Evolutionary conservation across 2,797 vertebrate species (phyloP), one percentile per base, ranked within the genome.

Genomic region (Mormyrus proboscirostris): DNA sequence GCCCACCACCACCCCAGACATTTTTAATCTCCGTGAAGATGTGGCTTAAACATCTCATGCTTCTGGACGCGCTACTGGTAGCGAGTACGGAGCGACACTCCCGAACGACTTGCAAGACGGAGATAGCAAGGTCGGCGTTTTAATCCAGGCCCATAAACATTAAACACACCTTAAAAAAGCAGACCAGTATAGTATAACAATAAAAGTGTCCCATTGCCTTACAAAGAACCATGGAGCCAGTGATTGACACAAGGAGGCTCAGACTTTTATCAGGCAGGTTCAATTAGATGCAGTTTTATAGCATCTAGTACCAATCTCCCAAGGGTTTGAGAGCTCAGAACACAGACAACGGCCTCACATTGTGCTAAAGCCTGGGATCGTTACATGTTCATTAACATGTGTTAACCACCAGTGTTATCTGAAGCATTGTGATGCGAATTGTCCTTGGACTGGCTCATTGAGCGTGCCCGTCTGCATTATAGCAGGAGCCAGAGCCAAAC

Each of bases 371-470:
- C 92, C 90, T 87, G 91, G 69, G 25, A 92, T 90, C 88, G 90
- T 92, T 93, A 92, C 89, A 90, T 88, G 86, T 91, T 95, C 94
- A 96, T 96, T 96, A 96, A 94, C 96, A 96, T 96, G 95, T 95
- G 95, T 95, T 94, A 95, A 95, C 93, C 93, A 92, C 92, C 53
- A 76, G 84, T 91, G 92, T 89, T 93, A 93, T 92, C 90, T 51
- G 90, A 93, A 91, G 49, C 93, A 96, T 95, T 96, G 95, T 95
- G 95, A 95, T 94, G 94, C 94, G 95, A 96, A 95, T 85, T 94
- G 92, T 94, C 93, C 93, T 90, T 88, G 91, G 91, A 94, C 94
- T 92, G 94, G 92, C 94, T 94, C 93, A 93, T 92, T 94, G 92
- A 91, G 91, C n/a, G 87, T 91, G 89, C 90, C 90, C 88, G 82